A percentile compares a stretch with the other conserved stretches of the same genome.
These are phyloP conservation scores for Cremastobaeus sp. DNA, from an alignment of 2,888 invertebrate genomes.

Conservation along the genomic window DNA sequence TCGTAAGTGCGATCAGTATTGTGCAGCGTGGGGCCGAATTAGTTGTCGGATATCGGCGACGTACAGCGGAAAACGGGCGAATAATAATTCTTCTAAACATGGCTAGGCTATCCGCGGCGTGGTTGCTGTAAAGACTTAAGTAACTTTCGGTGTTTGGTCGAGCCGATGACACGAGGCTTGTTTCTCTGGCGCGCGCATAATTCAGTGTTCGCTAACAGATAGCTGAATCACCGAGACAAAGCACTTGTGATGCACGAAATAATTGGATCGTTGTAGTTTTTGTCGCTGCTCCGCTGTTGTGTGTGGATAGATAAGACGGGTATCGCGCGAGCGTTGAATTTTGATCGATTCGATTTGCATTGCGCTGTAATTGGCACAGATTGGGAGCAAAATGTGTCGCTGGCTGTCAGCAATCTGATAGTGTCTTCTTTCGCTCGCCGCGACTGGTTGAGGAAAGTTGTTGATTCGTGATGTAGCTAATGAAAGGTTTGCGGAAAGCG, in stretches of 20 bases:
- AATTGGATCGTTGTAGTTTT: conserved; percentile 18
- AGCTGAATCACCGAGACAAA: conserved; percentile 71
- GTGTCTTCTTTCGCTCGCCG: no score
- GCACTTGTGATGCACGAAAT: conserved; percentile 68
- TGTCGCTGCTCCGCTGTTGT: background rate
- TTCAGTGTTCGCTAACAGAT: conserved; percentile 67
- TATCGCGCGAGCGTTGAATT: no score
- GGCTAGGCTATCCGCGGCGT: conserved; percentile 66
- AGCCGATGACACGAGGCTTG: conserved; percentile 68
- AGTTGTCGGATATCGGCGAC: conserved; percentile 50
- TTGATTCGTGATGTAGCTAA: no score
- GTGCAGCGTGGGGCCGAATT: no score
- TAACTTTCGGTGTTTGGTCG: conserved; percentile 77
- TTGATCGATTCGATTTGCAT: no score
- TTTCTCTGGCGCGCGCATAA: conserved; percentile 63
- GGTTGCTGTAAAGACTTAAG: conserved; percentile 73
- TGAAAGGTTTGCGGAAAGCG: no score
- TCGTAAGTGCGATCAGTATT: no score
- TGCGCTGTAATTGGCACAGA: no score
- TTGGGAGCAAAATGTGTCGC: no score
- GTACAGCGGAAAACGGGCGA: conserved; percentile 54
- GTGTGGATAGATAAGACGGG: background rate
- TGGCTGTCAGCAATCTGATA: no score
- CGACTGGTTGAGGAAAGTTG: no score
- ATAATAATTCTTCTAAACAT: conserved; percentile 64